Base-by-base conservation (phyloP, 1,140 invertebrate genomes). In the Tenebrio molitor region DNA sequence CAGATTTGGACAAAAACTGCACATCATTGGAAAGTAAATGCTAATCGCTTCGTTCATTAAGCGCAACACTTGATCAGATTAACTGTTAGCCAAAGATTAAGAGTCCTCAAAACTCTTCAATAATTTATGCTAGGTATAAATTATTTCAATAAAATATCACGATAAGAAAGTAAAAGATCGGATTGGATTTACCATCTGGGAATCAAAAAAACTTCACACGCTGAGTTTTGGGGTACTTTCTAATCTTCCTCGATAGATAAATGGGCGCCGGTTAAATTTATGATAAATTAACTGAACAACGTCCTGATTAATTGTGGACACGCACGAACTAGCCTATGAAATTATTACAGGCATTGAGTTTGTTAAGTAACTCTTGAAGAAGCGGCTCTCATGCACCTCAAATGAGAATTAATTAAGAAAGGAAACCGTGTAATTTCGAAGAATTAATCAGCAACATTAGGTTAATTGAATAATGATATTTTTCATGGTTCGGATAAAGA, bases 11-110 rank as follows among this genome's bases (percentile, higher is more conserved):
- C 36, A 29, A 58, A 58, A 58, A 58, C 29, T 34, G 50, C 50
- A 58, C 50, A 58, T 58, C 50, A 58, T 58, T 33, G 50, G 50
- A 58, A 58, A 58, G 50, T 58, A 12, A 53, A 29, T n/a, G 5
- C 3, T 58, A 39, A 39, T 8, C 12, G 36, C 36, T 3, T 21
- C 17, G 14, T 12, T 58, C 25, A 58, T 58, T 58, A 58, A n/a
- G 19, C 5, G 29, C 23, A 58, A 58, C 29, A 58, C 25, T 58
- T 58, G 12, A 58, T 58, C 19, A 58, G 50, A 29, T 29, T n/a
- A n/a, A n/a, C n/a, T n/a, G n/a, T n/a, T n/a, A n/a, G n/a, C n/a
- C n/a, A n/a, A n/a, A n/a, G n/a, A n/a, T n/a, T n/a, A n/a, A n/a
- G n/a, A n/a, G n/a, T n/a, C n/a, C n/a, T n/a, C n/a, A n/a, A n/a